Percentiles rank a stretch among this genome's conserved stretches.
phyloP scores from a whole-genome alignment of 2,113 vertebrate genomes.

The Psephotus haematonotus region DNA sequence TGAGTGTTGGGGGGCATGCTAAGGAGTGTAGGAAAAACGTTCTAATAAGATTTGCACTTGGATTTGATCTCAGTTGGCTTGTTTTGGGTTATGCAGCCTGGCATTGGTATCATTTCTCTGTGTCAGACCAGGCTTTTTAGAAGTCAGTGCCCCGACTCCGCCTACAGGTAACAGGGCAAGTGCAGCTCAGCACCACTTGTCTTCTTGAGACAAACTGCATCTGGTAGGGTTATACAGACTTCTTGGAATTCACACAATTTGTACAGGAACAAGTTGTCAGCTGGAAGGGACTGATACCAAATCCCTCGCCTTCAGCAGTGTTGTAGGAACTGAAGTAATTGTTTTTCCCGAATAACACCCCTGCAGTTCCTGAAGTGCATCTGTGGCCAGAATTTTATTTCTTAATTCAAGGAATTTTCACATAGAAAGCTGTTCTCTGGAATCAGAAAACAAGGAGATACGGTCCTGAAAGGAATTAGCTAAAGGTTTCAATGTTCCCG shows the following conservation, averaged over 20 bases:
- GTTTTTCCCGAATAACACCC: neutral
- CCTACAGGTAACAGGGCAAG: neutral
- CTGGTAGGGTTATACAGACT: neutral
- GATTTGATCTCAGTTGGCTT: neutral
- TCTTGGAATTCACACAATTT: neutral
- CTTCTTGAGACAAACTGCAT: neutral
- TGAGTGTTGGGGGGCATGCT: neutral
- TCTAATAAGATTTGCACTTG: neutral
- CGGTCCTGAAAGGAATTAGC: neutral
- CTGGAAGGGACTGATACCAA: slow-evolving; percentile 31
- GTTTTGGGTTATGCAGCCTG: neutral
- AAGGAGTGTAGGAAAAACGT: neutral
- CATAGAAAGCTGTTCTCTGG: neutral
- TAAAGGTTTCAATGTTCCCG: neutral
- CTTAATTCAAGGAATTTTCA: neutral
- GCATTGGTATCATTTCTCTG: neutral
- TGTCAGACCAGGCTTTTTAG: neutral
- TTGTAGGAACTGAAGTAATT: neutral
- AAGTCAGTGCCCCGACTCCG: neutral
- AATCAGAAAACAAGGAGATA: neutral
- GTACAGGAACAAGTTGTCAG: neutral
- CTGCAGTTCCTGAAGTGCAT: neutral
- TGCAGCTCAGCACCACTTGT: neutral
- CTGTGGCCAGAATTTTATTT: neutral
- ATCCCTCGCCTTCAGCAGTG: neutral